These are phyloP conservation scores for Drosophila truncata DNA, from an alignment of 1,140 invertebrate genomes.

Conservation along the genomic window DNA sequence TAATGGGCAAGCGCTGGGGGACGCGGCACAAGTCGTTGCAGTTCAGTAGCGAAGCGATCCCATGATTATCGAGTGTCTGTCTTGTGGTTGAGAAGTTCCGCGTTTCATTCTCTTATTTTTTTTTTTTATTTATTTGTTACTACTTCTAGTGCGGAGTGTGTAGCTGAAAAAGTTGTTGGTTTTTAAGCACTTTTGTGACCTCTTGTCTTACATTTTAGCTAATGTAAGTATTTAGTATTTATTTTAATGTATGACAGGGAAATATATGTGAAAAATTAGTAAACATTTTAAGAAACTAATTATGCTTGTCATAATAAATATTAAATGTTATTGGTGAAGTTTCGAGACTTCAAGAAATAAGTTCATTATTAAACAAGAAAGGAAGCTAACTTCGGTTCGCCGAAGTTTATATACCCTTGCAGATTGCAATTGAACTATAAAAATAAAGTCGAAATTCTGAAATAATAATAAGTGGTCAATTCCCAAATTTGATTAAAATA, in stretches of 20 bases:
- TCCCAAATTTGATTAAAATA: too few relatives aligned
- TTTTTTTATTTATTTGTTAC: conserved; percentile 2
- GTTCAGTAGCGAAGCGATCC: conserved; percentile 27
- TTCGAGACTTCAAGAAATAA: not conserved
- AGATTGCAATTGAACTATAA: too few relatives aligned
- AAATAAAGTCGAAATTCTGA: too few relatives aligned
- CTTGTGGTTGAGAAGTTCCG: conserved; percentile 3
- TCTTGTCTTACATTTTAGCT: conserved; percentile 5
- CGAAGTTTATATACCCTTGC: too few relatives aligned
- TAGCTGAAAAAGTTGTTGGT: too few relatives aligned
- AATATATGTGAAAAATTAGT: not conserved
- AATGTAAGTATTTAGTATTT: conserved; percentile 1
- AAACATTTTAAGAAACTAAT: too few relatives aligned
- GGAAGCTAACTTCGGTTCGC: too few relatives aligned
- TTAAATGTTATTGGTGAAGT: too few relatives aligned
- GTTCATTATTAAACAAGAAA: not conserved
- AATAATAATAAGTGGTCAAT: too few relatives aligned
- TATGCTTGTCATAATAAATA: not conserved
- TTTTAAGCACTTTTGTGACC: conserved; percentile 7
- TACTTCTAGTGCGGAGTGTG: not conserved
- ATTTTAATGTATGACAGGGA: not conserved
- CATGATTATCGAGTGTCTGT: conserved; percentile 20
- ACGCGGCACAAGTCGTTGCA: conserved; percentile 30
- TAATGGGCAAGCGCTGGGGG: conserved; percentile 8
- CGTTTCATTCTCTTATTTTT: not conserved